Evolutionary conservation across 2,888 invertebrate species (phyloP).

Genomic region (Stenodema calcarata): DNA sequence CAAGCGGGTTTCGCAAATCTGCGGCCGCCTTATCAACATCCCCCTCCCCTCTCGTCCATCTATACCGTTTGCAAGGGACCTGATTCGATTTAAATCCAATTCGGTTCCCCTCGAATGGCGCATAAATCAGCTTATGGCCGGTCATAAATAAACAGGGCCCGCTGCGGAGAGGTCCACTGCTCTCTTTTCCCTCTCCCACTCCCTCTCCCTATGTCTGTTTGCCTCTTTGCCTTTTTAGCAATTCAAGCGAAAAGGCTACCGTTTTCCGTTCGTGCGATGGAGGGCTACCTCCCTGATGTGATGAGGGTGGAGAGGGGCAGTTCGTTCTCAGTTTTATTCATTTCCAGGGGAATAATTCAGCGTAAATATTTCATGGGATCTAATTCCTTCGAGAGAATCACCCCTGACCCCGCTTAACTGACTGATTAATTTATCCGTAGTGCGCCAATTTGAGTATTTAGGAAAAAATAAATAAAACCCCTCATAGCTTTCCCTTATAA

Average conservation of each 20-base stretch:
- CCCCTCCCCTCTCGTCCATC: not conserved
- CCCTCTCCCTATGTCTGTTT: not conserved
- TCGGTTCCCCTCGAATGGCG: not conserved
- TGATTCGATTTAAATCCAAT: not conserved
- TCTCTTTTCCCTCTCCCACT: not conserved
- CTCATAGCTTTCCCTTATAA: too few species aligned
- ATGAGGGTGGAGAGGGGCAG: not conserved
- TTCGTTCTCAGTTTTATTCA: not conserved
- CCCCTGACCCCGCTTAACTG: not conserved
- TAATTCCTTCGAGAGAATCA: not conserved
- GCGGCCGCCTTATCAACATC: not conserved
- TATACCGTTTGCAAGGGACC: not conserved
- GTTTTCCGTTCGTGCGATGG: not conserved
- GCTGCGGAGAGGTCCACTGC: not conserved
- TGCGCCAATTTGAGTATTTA: too few species aligned
- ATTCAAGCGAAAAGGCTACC: not conserved
- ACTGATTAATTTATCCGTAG: not conserved
- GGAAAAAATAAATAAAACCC: too few species aligned
- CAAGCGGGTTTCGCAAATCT: not conserved
- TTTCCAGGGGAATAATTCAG: not conserved
- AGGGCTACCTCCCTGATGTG: not conserved
- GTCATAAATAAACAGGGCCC: not conserved
- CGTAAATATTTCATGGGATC: not conserved
- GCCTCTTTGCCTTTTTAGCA: not conserved
- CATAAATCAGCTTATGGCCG: constrained; percentile 2